These are phyloP conservation scores for Hetaerina titia DNA, from an alignment of 2,888 invertebrate genomes.

Conservation along the genomic window DNA sequence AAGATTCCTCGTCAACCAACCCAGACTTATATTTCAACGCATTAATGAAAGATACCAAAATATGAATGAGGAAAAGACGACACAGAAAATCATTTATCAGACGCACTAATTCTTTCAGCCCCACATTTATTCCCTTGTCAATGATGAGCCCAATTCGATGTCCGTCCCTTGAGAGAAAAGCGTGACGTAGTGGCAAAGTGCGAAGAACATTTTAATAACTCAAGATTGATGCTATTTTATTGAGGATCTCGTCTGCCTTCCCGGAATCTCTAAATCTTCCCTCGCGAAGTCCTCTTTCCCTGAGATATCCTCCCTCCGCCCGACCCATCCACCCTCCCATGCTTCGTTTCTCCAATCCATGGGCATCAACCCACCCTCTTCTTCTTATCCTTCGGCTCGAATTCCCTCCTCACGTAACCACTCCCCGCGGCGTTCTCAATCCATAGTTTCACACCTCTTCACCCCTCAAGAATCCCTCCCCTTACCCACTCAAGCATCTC, in stretches of 20 bases:
- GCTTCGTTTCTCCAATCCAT: conserved; percentile 28
- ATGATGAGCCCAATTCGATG: neutral
- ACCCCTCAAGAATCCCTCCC: neutral
- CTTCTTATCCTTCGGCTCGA: neutral
- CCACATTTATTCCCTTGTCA: neutral
- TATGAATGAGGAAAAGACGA: neutral
- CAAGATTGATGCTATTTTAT: conserved; percentile 32
- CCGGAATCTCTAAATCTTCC: neutral
- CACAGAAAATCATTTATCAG: neutral
- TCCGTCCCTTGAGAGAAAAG: neutral
- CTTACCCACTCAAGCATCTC: neutral
- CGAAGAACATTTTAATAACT: conserved; percentile 31
- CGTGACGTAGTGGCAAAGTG: neutral
- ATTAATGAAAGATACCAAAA: neutral
- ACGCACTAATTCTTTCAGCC: neutral
- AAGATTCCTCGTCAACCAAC: too few relatives aligned
- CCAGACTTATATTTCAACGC: neutral
- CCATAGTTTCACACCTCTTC: neutral
- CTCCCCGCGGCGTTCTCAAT: neutral
- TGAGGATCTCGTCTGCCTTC: neutral
- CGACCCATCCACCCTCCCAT: neutral
- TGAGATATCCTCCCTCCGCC: neutral
- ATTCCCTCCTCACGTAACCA: neutral
- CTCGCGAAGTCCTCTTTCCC: neutral
- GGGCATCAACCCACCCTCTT: neutral